Base-by-base conservation (phyloP, 2,888 invertebrate genomes). In the Coecobrya sp. region DNA sequence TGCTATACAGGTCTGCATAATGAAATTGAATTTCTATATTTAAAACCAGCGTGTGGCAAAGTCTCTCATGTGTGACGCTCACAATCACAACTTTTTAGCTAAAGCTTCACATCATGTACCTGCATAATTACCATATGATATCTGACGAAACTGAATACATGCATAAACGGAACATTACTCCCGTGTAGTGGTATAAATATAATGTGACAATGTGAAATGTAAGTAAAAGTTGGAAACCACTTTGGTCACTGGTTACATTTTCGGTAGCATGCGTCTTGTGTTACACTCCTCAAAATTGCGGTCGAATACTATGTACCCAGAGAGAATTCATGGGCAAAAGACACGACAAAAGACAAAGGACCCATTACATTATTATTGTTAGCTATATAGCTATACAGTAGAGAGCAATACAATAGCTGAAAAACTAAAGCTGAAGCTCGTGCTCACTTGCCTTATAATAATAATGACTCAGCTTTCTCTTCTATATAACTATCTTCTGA, bases 1-100 rank as follows among this genome's bases (percentile, higher is more conserved):
- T 49, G 25, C 36, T 36, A 36, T 7, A 36, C 36, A 4, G 36
- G 45, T 22, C 45, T 76, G 76, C 76, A 62, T 59, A 82, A 73
- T 36, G 59, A 86, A 86, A 86, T 73, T 73, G 55, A 73, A 86
- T 86, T 86, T 86, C 73, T 73, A 49, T 68, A 49, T 68, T 68
- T 27, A 85, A 68, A 68, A 49, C 22, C 25, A 16, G 49, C 25
- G 52, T 27, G n/a, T 27, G 68, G 16, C 68, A 68, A 68, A 68
- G 8, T 30, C 30, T 70, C 30, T 42, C 70, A 36, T 19, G 11
- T n/a, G 36, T 70, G 30, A 42, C 68, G 68, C 10, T 27, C 25
- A 62, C 25, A 42, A 68, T 59, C 10, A 68, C 68, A 4, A 30
- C 30, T 68, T 68, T 68, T 25, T 22, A 62, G 62, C 19, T 65